Evolutionary conservation across 2,113 vertebrate genomes (phyloP).

Genomic region (Fulica atra): DNA sequence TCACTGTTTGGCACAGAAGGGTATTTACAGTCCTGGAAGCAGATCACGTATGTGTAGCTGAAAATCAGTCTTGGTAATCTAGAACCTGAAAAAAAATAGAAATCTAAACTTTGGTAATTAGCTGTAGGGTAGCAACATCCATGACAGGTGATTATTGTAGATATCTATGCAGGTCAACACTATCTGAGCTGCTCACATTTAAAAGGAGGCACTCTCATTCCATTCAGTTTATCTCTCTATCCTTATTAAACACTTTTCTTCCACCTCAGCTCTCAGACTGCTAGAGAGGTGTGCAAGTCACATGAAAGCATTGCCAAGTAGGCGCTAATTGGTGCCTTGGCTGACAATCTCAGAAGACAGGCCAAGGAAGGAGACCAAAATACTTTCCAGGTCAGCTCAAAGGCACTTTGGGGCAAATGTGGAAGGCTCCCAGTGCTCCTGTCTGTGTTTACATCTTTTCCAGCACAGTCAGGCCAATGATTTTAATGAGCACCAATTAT

Average conservation of each 20-base stretch:
- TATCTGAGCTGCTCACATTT: background rate
- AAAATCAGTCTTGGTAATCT: background rate
- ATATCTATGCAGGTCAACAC: background rate
- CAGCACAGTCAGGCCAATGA: background rate
- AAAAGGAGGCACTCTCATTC: background rate
- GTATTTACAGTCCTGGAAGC: background rate
- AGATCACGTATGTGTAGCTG: background rate
- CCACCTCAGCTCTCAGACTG: background rate
- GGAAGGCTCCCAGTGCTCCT: background rate
- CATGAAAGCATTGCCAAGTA: background rate
- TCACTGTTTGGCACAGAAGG: background rate
- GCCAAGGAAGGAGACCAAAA: background rate
- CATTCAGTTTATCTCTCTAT: background rate
- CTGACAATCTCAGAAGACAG: background rate
- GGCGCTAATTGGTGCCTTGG: background rate
- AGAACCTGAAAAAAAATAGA: background rate
- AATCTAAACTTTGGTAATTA: background rate
- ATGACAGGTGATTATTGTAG: background rate
- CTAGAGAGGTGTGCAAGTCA: background rate
- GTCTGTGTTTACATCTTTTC: background rate
- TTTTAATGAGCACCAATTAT: background rate
- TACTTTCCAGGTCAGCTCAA: background rate
- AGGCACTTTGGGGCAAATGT: background rate
- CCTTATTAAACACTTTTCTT: conserved; percentile 1
- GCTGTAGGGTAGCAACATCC: background rate